Percentiles rank a stretch among this genome's conserved stretches.
phyloP scores from a whole-genome alignment of 2,797 vertebrate genomes.

The Helostoma temminkii region DNA sequence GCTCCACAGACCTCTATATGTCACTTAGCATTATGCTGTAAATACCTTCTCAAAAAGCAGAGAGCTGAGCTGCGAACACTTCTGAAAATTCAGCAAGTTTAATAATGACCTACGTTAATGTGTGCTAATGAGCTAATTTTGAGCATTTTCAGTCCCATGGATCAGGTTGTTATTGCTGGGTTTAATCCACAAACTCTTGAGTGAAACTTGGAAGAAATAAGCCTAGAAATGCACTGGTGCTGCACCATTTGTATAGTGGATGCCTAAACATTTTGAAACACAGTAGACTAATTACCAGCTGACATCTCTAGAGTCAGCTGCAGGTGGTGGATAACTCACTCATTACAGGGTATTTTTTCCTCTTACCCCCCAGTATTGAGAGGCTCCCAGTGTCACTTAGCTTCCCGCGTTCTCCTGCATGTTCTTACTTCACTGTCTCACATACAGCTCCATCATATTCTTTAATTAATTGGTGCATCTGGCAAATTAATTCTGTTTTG shows the following conservation, averaged over 20 bases:
- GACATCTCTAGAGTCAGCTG: constrained; percentile 57
- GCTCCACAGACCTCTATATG: constrained; percentile 79
- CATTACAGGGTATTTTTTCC: constrained; percentile 55
- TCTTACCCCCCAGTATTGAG: constrained; percentile 29
- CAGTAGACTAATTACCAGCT: constrained; percentile 53
- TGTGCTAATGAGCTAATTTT: constrained; percentile 72
- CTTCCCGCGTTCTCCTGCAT: constrained; percentile 16
- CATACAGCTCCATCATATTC: constrained; percentile 9
- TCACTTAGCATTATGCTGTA: constrained; percentile 81
- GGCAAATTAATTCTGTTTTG: constrained; percentile 18
- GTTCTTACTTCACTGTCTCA: constrained; percentile 8
- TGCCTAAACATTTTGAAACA: constrained; percentile 42
- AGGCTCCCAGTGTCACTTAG: constrained; percentile 29
- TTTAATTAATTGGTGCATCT: constrained; percentile 14
- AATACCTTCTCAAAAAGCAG: constrained; percentile 66
- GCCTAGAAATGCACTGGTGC: constrained; percentile 11
- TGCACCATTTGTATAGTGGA: constrained; percentile 15
- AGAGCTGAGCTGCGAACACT: constrained; percentile 59
- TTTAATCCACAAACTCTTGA: constrained; percentile 62
- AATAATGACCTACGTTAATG: constrained; percentile 76
- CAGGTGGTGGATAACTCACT: constrained; percentile 62
- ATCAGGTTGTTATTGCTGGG: constrained; percentile 47
- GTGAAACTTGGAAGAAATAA: constrained; percentile 35
- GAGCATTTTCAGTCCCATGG: constrained; percentile 34
- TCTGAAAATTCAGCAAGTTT: constrained; percentile 64